phyloP scores from a whole-genome alignment of 2,888 invertebrate genomes.

The Drymonia ruficornis region DNA sequence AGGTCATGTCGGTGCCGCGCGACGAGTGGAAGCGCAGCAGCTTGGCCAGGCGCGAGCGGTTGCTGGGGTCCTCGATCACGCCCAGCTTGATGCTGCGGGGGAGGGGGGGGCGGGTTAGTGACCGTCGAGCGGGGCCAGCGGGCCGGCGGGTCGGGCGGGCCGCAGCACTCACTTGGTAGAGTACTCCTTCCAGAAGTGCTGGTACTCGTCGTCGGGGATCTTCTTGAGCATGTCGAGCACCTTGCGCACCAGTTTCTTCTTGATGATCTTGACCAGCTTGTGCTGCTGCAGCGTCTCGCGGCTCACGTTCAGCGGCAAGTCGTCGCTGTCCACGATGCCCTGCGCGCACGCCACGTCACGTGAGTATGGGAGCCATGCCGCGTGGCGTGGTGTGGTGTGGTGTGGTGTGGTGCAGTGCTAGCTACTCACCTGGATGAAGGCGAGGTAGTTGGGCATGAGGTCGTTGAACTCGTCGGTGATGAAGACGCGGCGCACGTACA shows the following conservation, averaged over 20 bases:
- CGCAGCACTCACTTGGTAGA: slow-evolving; percentile 97
- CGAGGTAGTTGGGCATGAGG: slow-evolving; percentile 99
- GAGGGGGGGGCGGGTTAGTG: background rate
- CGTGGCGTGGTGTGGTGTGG: slow-evolving; percentile 91
- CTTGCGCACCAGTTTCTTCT: slow-evolving; percentile 99
- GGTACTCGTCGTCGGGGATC: slow-evolving; percentile 94
- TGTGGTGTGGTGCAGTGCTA: too few species aligned
- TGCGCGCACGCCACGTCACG: slow-evolving; percentile 19
- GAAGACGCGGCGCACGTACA: slow-evolving; percentile 99
- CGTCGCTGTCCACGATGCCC: slow-evolving; percentile 99
- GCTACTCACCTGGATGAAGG: slow-evolving; percentile 92
- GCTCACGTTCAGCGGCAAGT: slow-evolving; percentile 98
- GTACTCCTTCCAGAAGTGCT: slow-evolving; percentile 99
- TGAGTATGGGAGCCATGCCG: slow-evolving; percentile 89
- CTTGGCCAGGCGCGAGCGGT: slow-evolving; percentile 97
- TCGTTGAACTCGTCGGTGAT: slow-evolving; percentile 99
- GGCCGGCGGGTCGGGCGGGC: too few species aligned
- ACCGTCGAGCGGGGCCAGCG: background rate
- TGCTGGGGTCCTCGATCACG: slow-evolving; percentile 98
- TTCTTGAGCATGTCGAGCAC: slow-evolving; percentile 99
- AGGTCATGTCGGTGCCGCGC: slow-evolving; percentile 87
- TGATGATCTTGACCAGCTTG: slow-evolving; percentile 99
- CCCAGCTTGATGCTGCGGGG: slow-evolving; percentile 93
- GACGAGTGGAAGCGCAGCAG: slow-evolving; percentile 96
- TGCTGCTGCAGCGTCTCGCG: slow-evolving; percentile 99